Evolutionary conservation across 2,113 vertebrate genomes (phyloP).

Genomic region (Ictalurus punctatus): DNA sequence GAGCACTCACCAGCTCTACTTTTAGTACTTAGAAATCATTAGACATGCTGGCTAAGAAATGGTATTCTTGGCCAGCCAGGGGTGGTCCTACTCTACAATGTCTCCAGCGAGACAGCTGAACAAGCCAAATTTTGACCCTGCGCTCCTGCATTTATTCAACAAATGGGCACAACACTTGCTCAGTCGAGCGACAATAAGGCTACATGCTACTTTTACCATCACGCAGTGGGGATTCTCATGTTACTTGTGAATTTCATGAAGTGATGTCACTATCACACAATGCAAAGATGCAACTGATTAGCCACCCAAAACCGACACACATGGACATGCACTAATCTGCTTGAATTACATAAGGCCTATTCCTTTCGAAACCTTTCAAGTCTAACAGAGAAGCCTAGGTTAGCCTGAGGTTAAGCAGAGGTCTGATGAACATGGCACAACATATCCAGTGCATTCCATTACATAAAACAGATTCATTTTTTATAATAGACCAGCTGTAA

Average conservation of each 20-base stretch:
- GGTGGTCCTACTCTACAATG: constrained; percentile 11
- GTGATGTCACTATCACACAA: constrained; percentile 27
- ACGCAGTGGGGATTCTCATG: background rate
- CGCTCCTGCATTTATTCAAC: constrained; percentile 32
- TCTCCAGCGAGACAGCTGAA: constrained; percentile 41
- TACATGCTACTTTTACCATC: background rate
- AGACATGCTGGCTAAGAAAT: constrained; percentile 3
- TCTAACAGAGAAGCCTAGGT: constrained; percentile 5
- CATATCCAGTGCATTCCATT: constrained; percentile 20
- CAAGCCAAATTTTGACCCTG: constrained; percentile 35
- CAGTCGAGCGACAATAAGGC: background rate
- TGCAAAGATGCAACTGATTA: constrained; percentile 12
- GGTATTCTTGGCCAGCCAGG: background rate
- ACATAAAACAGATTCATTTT: constrained; percentile 25
- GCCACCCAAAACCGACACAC: background rate
- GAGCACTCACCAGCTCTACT: constrained; percentile 1
- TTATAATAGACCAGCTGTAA: background rate
- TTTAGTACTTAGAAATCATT: background rate
- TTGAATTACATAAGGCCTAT: constrained; percentile 35
- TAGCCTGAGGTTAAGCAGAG: background rate
- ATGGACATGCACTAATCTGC: constrained; percentile 26
- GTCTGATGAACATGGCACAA: constrained; percentile 11
- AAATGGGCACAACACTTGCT: constrained; percentile 32
- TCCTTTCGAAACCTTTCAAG: constrained; percentile 30
- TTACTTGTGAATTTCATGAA: constrained; percentile 19